Percentiles rank a stretch among this genome's conserved stretches.
These are phyloP conservation scores for Peromyscus nudipes DNA, from an alignment of 2,797 vertebrate genomes.

Conservation along the genomic window DNA sequence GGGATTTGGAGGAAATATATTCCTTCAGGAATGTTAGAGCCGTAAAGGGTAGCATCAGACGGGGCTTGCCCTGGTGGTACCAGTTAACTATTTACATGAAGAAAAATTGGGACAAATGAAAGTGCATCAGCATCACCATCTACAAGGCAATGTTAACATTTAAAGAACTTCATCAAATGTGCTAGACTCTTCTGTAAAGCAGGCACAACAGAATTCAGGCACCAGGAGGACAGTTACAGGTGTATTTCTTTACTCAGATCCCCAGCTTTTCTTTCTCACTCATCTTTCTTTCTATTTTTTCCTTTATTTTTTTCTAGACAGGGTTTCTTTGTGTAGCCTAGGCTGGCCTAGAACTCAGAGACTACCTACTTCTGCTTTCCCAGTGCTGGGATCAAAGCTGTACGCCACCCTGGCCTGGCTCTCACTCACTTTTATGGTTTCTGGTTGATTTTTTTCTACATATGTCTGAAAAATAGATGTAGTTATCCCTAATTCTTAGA, in stretches of 20 bases:
- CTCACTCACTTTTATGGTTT: neutral
- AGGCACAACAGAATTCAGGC: neutral
- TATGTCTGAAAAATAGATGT: neutral
- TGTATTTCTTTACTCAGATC: neutral
- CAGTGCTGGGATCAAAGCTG: neutral
- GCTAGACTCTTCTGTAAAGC: neutral
- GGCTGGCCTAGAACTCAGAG: neutral
- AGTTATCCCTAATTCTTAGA: neutral
- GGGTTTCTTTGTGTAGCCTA: neutral
- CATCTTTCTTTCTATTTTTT: neutral
- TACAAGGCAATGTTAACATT: neutral
- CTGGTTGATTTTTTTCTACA: neutral
- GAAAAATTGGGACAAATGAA: conserved; percentile 29
- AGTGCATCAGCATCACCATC: neutral
- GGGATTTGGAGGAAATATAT: conserved; percentile 14
- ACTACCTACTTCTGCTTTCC: neutral
- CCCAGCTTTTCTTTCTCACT: neutral
- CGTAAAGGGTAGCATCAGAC: neutral
- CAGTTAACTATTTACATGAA: conserved; percentile 27
- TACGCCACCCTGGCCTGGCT: accelerated
- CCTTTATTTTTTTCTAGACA: neutral
- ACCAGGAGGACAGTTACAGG: neutral
- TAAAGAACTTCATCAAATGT: neutral
- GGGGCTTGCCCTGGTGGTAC: neutral
- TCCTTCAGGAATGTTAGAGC: neutral